These are phyloP conservation scores for Anniella stebbinsi DNA, from an alignment of 2,797 vertebrate species.

Conservation along the genomic window DNA sequence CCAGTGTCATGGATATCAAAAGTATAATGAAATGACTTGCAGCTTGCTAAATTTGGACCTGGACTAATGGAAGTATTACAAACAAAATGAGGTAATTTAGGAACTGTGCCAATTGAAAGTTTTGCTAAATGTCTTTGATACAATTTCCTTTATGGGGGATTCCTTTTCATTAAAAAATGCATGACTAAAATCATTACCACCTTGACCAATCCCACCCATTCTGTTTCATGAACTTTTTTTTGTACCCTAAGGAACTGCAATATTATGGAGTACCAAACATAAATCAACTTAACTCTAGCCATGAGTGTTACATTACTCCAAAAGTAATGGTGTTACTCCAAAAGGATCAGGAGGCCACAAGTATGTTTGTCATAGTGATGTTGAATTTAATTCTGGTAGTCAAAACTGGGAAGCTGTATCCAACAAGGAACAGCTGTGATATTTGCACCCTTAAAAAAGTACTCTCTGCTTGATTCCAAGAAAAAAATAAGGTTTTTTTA, in stretches of 20 bases:
- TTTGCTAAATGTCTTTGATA: neutral
- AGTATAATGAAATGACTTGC: neutral
- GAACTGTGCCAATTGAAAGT: slow-evolving; percentile 13
- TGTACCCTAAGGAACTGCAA: neutral
- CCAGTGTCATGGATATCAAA: slow-evolving; percentile 1
- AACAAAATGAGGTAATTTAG: neutral
- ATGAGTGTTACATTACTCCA: neutral
- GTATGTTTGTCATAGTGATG: neutral
- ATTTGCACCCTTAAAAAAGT: neutral
- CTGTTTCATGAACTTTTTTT: neutral
- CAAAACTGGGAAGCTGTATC: neutral
- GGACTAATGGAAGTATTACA: neutral
- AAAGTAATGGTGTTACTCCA: neutral
- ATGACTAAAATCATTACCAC: neutral
- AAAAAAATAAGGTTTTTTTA: neutral
- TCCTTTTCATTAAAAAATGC: neutral
- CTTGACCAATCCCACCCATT: neutral
- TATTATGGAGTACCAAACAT: neutral
- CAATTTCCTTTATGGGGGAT: neutral
- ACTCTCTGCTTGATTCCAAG: too few relatives aligned
- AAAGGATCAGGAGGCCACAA: neutral
- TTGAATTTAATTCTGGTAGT: neutral
- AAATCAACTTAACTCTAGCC: neutral
- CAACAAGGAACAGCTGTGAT: neutral
- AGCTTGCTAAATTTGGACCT: neutral